Conservation (phyloP, 2,113 vertebrate genomes). For the Neogobius melanostomus region DNA sequence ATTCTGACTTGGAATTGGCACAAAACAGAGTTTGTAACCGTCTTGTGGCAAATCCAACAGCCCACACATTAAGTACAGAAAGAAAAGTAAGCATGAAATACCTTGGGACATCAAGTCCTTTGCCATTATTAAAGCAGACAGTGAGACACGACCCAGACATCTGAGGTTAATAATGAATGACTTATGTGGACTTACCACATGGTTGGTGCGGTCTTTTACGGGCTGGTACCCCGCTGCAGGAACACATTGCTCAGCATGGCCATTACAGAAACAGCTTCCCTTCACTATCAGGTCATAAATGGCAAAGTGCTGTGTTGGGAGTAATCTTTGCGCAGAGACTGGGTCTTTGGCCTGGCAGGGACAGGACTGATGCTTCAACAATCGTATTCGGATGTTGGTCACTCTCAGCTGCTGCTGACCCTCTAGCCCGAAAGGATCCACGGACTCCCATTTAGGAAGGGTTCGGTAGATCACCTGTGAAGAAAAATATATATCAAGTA, state of each 20-base stretch:
- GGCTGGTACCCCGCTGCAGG: conserved; percentile 81
- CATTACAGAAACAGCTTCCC: conserved; percentile 96
- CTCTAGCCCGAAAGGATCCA: conserved; percentile 86
- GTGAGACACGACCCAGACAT: background rate
- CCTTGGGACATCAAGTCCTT: background rate
- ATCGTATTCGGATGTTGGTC: conserved; percentile 87
- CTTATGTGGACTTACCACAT: conserved; percentile 77
- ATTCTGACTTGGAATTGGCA: background rate
- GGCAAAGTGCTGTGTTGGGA: conserved; percentile 80
- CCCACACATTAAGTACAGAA: background rate
- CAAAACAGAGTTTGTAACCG: background rate
- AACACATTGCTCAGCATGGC: conserved; percentile 89
- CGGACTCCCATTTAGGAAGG: conserved; percentile 79
- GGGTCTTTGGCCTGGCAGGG: conserved; percentile 77
- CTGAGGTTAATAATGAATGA: background rate
- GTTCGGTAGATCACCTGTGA: conserved; percentile 91
- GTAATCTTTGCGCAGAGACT: conserved; percentile 23
- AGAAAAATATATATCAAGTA: background rate
- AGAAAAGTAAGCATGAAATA: background rate
- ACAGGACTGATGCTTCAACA: conserved; percentile 86
- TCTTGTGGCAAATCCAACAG: background rate
- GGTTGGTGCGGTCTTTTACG: conserved; percentile 73
- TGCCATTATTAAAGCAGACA: background rate
- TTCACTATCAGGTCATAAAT: conserved; percentile 95
- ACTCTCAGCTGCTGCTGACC: conserved; percentile 87